phyloP scores from a whole-genome alignment of 92 coral and sea anemone genomes.

The Siderastrea siderea region DNA sequence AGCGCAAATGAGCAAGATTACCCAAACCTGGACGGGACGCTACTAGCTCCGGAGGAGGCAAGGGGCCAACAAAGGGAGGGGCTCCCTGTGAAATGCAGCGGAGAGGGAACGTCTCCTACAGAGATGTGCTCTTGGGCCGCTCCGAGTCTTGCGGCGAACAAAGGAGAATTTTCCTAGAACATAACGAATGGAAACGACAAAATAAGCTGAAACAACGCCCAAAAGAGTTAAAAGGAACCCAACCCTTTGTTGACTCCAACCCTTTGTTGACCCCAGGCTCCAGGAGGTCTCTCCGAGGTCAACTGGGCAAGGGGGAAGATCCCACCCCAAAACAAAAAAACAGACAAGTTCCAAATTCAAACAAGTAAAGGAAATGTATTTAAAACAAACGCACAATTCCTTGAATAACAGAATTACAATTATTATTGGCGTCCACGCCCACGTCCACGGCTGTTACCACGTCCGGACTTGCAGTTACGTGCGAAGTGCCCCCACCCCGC shows the following conservation, averaged over 20 bases:
- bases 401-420: background rate
- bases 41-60: slow-evolving; percentile 35
- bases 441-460: background rate
- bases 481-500: background rate
- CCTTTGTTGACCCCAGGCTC: slow-evolving; percentile 55
- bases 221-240: slow-evolving; percentile 13
- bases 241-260: slow-evolving; percentile 50
- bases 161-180: slow-evolving; percentile 2
- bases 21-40: slow-evolving; percentile 15
- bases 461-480: background rate
- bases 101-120: background rate
- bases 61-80: slow-evolving; percentile 50
- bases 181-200: background rate
- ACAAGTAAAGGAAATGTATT: background rate
- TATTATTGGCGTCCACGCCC: background rate
- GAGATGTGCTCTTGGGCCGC: background rate
- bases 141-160: background rate
- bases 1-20: slow-evolving; percentile 21
- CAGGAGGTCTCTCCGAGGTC: no score
- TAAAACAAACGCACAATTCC: background rate
- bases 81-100: slow-evolving; percentile 27
- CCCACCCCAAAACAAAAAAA: background rate
- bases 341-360: background rate
- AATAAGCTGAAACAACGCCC: background rate
- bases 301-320: background rate